Evolutionary conservation across 2,113 vertebrate species (phyloP), one percentile per base, ranked within the genome.

Genomic region (Hucho hucho): DNA sequence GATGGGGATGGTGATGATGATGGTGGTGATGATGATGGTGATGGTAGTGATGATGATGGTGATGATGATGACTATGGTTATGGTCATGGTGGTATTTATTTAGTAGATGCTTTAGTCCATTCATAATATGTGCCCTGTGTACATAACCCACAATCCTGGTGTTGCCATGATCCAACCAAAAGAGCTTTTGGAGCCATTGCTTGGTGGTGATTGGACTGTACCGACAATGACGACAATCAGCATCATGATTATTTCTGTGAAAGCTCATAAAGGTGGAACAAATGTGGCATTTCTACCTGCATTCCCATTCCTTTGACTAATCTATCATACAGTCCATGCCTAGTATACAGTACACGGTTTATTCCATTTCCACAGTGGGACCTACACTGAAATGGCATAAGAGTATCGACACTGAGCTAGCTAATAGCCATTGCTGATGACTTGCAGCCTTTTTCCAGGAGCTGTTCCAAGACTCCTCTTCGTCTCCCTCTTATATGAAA

Each of bases 401-500:
- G 82, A 73, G 69, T 66, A 73, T 79, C 79, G 61, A 79, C 77
- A 79, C 73, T 43, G 63, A 79, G 49, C 75, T 29, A 69, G 61
- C 49, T 75, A 72, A 79, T 78, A 75, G n/a, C 78, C 66, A 80
- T 61, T 2, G 73, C 81, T 86, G 88, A 92, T 81, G 83, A 87
- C 83, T 89, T 81, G 81, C 86, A 91, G 86, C 71, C 83, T 79
- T 58, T 25, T 49, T 72, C 72, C 70, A 64, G 72, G 64, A 69
- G 73, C 69, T 32, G 14, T 43, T 74, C 73, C 69, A 65, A 70
- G 73, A 70, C 75, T 81, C 75, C 68, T 72, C 78, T 37, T 80
- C 73, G 77, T 81, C 78, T 84, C 70, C 90, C 91, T 92, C 93
- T 92, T 93, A 92, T 92, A 93, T 90, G 73, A 76, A 88, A 67